phyloP scores from a whole-genome alignment of 2,888 invertebrate genomes.

The Drosophila infuscata region DNA sequence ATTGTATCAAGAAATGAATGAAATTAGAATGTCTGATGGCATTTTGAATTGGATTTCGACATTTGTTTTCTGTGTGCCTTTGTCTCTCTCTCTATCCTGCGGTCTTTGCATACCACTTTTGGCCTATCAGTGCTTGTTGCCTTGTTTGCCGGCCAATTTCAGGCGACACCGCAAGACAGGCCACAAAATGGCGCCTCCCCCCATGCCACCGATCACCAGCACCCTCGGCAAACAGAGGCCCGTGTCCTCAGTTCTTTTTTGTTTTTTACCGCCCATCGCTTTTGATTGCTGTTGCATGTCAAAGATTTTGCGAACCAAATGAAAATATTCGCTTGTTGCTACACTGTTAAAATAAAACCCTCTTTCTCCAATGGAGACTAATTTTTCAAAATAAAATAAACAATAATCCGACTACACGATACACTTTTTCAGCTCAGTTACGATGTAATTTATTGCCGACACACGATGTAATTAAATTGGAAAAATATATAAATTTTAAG shows the following conservation, averaged over 20 bases:
- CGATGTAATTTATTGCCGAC: background rate
- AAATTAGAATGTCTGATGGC: slow-evolving; percentile 80
- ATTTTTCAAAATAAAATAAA: too few relatives aligned
- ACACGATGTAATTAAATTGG: background rate
- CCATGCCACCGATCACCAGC: background rate
- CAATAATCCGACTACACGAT: background rate
- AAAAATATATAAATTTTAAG: background rate
- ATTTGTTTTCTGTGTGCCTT: slow-evolving; percentile 39
- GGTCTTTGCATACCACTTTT: slow-evolving; percentile 21
- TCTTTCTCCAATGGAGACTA: background rate
- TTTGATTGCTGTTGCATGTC: slow-evolving; percentile 79
- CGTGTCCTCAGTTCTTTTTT: slow-evolving; percentile 1
- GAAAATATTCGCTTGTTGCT: slow-evolving; percentile 64
- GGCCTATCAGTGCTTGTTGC: slow-evolving; percentile 23
- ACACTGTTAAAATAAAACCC: slow-evolving; percentile 21
- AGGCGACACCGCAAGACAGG: slow-evolving; percentile 71
- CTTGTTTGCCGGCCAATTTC: slow-evolving; percentile 69
- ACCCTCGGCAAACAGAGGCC: slow-evolving; percentile 1
- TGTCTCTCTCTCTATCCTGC: background rate
- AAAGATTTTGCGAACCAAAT: slow-evolving; percentile 71
- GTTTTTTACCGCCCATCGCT: slow-evolving; percentile 31
- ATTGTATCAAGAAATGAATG: slow-evolving; percentile 80
- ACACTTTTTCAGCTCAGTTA: background rate
- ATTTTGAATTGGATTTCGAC: slow-evolving; percentile 76
- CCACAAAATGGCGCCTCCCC: slow-evolving; percentile 64